Evolutionary conservation across 2,113 vertebrate genomes (phyloP).

Genomic region (Hipposideros armiger): DNA sequence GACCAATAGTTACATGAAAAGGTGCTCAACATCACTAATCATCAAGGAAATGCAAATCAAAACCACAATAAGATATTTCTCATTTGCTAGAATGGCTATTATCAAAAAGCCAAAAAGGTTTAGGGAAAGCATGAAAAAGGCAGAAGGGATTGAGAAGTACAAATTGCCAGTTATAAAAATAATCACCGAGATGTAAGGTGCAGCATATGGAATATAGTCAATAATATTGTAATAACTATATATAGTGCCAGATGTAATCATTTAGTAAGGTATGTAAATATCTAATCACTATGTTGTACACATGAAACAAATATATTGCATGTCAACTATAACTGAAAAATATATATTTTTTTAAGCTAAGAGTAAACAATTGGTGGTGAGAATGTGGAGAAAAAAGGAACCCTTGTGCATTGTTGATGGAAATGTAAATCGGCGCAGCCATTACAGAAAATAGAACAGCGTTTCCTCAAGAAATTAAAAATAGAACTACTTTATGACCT

Average conservation of each 20-base stretch:
- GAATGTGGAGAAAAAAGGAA: neutral
- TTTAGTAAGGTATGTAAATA: neutral
- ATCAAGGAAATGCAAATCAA: neutral
- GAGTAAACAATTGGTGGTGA: neutral
- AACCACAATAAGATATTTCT: neutral
- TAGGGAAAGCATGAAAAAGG: neutral
- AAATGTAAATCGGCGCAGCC: neutral
- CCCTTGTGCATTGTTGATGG: neutral
- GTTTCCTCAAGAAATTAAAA: neutral
- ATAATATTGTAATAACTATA: neutral
- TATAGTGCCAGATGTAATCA: neutral
- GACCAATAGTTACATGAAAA: neutral
- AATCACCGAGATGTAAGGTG: neutral
- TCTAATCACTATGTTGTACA: neutral
- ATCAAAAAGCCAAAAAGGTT: neutral
- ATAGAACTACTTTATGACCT: neutral
- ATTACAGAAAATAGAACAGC: neutral
- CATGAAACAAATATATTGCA: neutral
- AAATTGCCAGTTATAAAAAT: neutral
- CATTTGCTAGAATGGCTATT: neutral
- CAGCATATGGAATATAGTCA: neutral
- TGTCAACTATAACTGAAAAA: neutral
- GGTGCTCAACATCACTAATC: neutral
- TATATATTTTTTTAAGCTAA: neutral
- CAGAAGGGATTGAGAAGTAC: neutral